Evolutionary conservation across 2,113 vertebrate species (phyloP), one percentile per base, ranked within the genome.

Genomic region (Podarcis cretensis): DNA sequence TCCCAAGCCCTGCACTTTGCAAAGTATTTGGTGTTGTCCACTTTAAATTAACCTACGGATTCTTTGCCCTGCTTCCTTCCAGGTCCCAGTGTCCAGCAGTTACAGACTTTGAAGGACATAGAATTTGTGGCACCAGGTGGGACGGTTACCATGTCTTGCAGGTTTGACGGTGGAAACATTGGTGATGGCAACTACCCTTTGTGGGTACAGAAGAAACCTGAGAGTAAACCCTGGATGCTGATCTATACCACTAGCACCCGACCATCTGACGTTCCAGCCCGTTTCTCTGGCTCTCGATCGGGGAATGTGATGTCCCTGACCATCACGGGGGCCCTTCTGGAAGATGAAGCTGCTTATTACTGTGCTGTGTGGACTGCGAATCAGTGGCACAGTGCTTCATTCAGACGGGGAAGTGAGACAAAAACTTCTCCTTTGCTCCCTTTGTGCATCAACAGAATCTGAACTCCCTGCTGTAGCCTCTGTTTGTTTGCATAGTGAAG

Each of bases 61-160:
- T n/a, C n/a, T n/a, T n/a, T n/a, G n/a, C n/a, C n/a, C n/a, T 57
- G 7, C 40, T 77, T 14, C 40, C n/a, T 77, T 65, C 25, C 85
- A 92, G 91, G 59, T 13, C 54, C 59, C 25, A 82, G 68, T 25
- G 40, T 89, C 65, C 91, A 92, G 85, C 88, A 89, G 68, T 48
- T 89, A 21, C 76, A 92, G 59, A 20, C 71, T 6, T 40, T 89
- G 57, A 86, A 65, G 74, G 8, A 32, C 5, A n/a, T 68, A 12
- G 65, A 89, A 9, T 59, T 25, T 7, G 75, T 86, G 23, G 40
- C 84, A 4, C 25, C 27, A 40, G 91, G 85, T 74, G 23, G 83
- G 43, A 89, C 73, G 0, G 32, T 87, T 74, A 89, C 37, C 10
- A 1, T 92, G n/a, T n/a, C n/a, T 63, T 92, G 91, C 81, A 84